Evolutionary conservation across 2,113 vertebrate species (phyloP).

Genomic region (Lagenorhynchus albirostris): DNA sequence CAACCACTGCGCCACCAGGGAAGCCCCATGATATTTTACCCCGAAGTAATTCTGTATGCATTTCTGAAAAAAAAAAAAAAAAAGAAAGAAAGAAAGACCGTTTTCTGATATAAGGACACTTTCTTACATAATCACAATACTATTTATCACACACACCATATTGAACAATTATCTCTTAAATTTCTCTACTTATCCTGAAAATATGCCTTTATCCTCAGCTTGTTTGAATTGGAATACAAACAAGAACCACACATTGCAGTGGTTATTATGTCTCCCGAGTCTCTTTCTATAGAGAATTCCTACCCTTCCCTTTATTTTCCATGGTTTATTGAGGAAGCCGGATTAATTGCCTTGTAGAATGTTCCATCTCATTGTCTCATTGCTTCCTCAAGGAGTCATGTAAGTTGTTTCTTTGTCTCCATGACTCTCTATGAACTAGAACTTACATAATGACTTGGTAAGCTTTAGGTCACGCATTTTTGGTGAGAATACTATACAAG

Average conservation of each 20-base stretch:
- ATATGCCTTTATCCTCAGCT: background rate
- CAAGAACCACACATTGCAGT: background rate
- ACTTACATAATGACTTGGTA: background rate
- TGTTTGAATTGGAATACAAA: background rate
- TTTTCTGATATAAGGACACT: background rate
- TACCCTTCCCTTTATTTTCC: background rate
- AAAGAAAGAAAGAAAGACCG: background rate
- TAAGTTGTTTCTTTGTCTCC: background rate
- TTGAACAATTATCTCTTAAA: background rate
- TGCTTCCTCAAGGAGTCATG: background rate
- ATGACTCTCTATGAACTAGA: background rate
- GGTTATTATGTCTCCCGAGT: background rate
- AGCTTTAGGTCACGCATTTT: background rate
- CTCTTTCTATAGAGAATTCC: background rate
- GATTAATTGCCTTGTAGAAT: no score
- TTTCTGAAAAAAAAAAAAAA: background rate
- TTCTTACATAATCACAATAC: background rate
- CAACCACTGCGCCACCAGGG: no score
- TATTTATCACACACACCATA: background rate
- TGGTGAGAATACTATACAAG: background rate
- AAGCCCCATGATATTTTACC: background rate
- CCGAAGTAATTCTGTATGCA: background rate
- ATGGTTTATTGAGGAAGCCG: background rate
- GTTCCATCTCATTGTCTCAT: background rate
- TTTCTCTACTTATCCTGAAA: constrained; percentile 20